phyloP scores from a whole-genome alignment of 2,797 vertebrate species.

The Xenopus petersii region DNA sequence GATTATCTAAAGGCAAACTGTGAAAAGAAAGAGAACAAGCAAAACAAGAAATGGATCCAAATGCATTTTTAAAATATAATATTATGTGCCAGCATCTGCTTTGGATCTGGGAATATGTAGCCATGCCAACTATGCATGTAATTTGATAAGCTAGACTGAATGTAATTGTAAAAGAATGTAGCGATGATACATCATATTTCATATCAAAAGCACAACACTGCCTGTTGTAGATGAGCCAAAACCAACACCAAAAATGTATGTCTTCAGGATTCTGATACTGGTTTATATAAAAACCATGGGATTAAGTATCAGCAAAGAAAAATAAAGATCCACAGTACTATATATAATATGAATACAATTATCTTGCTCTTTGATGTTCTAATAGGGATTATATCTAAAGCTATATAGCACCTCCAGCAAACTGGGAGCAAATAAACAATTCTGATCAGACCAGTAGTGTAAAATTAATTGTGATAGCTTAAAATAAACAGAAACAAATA shows the following conservation, averaged over 20 bases:
- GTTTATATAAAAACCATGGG: too few species aligned
- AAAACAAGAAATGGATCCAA: conserved; percentile 26
- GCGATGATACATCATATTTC: conserved; percentile 32
- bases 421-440: too few species aligned
- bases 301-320: too few species aligned
- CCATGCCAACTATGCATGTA: conserved; percentile 47
- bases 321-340: too few species aligned
- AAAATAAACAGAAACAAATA: too few species aligned
- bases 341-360: too few species aligned
- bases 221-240: conserved; percentile 28
- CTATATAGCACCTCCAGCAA: too few species aligned
- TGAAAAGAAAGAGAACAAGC: conserved; percentile 11
- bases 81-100: conserved; percentile 43
- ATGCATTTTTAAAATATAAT: conserved; percentile 25
- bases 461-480: too few species aligned
- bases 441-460: too few species aligned
- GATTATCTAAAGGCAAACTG: not conserved
- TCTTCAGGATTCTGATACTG: too few species aligned
- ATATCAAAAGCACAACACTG: conserved; percentile 30
- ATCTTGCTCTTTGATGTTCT: too few species aligned
- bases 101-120: conserved; percentile 37
- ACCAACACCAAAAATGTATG: conserved; percentile 4
- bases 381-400: too few species aligned
- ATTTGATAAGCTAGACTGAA: conserved; percentile 42
- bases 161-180: conserved; percentile 45